A percentile compares a stretch with the other conserved stretches of the same genome.
Conservation (phyloP, 2,888 invertebrate species). For the Chrysolina americana region DNA sequence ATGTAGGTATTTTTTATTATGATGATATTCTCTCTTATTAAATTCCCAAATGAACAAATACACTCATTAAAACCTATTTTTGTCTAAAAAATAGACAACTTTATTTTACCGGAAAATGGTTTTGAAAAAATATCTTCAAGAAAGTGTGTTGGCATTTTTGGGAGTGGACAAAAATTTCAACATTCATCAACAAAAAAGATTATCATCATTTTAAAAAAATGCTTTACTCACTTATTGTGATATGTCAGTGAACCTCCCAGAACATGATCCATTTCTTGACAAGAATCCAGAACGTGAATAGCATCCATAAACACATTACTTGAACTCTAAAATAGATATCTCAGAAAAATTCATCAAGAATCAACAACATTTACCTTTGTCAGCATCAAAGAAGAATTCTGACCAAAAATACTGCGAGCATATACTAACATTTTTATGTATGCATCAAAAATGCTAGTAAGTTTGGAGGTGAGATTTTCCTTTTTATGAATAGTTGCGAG, state of each 20-base stretch:
- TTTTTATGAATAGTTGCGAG: slow-evolving; percentile 74
- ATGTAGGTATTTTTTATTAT: too few species aligned
- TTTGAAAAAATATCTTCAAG: too few species aligned
- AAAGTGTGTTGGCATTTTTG: too few species aligned
- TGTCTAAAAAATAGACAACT: too few species aligned
- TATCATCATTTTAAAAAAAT: slow-evolving; percentile 3
- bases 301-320: slow-evolving; percentile 90
- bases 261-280: slow-evolving; percentile 84
- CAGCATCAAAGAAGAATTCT: slow-evolving; percentile 84
- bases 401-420: slow-evolving; percentile 87
- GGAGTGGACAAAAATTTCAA: too few species aligned
- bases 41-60: too few species aligned
- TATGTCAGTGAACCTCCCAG: slow-evolving; percentile 89
- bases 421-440: slow-evolving; percentile 89
- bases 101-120: too few species aligned
- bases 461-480: slow-evolving; percentile 78
- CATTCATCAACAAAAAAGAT: too few species aligned
- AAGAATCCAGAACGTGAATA: slow-evolving; percentile 87
- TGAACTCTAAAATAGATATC: slow-evolving; percentile 78
- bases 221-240: slow-evolving; percentile 83
- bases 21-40: too few species aligned
- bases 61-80: too few species aligned
- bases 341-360: slow-evolving; percentile 13
- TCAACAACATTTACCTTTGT: slow-evolving; percentile 77
- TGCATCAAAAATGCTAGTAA: slow-evolving; percentile 91